Evolutionary conservation across 2,888 invertebrate genomes (phyloP), one percentile per base, ranked within the genome.

Genomic region (Tenthredo scrophulariae): DNA sequence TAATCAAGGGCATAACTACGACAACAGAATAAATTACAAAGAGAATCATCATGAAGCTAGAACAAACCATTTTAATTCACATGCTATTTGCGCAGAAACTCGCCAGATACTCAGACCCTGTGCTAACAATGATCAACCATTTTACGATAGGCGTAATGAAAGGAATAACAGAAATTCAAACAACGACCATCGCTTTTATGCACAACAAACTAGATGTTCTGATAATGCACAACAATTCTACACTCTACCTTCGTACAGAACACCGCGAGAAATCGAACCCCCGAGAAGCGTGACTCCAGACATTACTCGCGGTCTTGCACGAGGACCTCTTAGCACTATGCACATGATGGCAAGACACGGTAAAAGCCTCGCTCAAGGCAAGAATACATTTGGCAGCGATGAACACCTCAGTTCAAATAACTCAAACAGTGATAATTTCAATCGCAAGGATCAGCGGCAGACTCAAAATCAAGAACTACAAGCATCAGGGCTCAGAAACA

Each of bases 261-360:
- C 93, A 1, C 94, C 94, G 72, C 93, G 92, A 86, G 93, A 94
- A 43, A 88, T 89, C 37, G 91, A 92, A 79, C 93, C 93, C 40
- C 93, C 93, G 9, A 93, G 94, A 82, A 94, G 94, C 65, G 94
- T 94, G 62, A 95, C 94, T 1, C 95, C 95, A 1, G 95, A 95
- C 85, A 95, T 95, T 80, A 94, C 94, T 50, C 91, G 94, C 85
- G 94, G 94, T 33, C 90, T 94, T 85, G 92, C 89, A 22, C 91
- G 90, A 26, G 91, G 85, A 10, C 85, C 86, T 10, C 82, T 92
- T 10, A 91, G 89, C 62, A 86, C 91, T 2, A 89, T 91, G 90
- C 92, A 92, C 82, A 90, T 91, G 89, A 86, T 93, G n/a, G 90
- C 92, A 1, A 91, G 89, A 84, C 91, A 91, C 5, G 90, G 90